phyloP scores from a whole-genome alignment of 1,140 invertebrate species.

The Zaprionus davidi region DNA sequence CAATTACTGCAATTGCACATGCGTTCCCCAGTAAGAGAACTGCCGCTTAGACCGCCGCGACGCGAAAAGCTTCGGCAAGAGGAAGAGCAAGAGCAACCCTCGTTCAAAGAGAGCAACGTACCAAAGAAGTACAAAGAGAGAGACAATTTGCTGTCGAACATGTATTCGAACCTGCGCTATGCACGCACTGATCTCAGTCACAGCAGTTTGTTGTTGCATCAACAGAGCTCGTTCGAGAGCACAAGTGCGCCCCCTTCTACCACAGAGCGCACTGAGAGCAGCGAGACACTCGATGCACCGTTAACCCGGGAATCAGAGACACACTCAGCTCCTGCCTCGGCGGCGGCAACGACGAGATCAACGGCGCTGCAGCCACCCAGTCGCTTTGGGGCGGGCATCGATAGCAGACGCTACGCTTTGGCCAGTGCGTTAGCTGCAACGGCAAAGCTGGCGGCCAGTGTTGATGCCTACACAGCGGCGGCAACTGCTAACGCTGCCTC shows the following conservation, averaged over 20 bases:
- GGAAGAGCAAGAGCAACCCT: slow-evolving; percentile 21
- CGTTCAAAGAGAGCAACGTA: neutral
- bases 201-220: slow-evolving; percentile 74
- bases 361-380: slow-evolving; percentile 11
- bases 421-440: slow-evolving; percentile 74
- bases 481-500: slow-evolving; percentile 54
- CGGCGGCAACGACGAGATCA: slow-evolving; percentile 5
- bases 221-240: slow-evolving; percentile 70
- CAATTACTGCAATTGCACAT: slow-evolving; percentile 48
- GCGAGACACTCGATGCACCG: slow-evolving; percentile 65
- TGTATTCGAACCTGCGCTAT: slow-evolving; percentile 70
- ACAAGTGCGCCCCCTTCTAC: slow-evolving; percentile 53
- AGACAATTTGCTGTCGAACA: slow-evolving; percentile 47
- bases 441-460: slow-evolving; percentile 69
- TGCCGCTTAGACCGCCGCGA: slow-evolving; percentile 61
- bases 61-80: slow-evolving; percentile 29
- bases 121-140: slow-evolving; percentile 21
- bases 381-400: slow-evolving; percentile 24
- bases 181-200: slow-evolving; percentile 77
- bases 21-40: slow-evolving; percentile 49
- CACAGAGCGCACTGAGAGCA: slow-evolving; percentile 73
- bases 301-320: slow-evolving; percentile 20
- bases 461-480: slow-evolving; percentile 72
- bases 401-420: slow-evolving; percentile 53
- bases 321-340: neutral